A percentile compares a stretch with the other conserved stretches of the same genome.
phyloP scores from a whole-genome alignment of 2,888 invertebrate species.

The Heliconius hortense region DNA sequence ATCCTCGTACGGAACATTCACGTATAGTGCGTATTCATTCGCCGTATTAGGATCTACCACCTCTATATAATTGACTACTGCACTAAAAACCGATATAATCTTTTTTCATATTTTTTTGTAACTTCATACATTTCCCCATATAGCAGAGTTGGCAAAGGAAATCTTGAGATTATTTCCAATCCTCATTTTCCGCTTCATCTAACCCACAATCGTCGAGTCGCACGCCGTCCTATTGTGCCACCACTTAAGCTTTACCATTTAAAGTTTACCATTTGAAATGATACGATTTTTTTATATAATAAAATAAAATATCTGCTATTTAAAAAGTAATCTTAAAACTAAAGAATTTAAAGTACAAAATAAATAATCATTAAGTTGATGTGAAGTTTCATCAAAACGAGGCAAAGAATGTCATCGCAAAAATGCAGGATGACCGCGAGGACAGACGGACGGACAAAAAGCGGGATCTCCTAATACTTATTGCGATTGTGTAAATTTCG shows the following conservation, averaged over 20 bases:
- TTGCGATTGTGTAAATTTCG: constrained; percentile 76
- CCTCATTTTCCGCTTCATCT: too few relatives aligned
- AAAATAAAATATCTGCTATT: constrained; percentile 16
- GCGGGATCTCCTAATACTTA: constrained; percentile 70
- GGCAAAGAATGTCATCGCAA: constrained; percentile 69
- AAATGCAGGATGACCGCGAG: constrained; percentile 54
- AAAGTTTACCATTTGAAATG: background rate
- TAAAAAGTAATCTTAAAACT: constrained; percentile 27
- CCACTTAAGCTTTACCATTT: background rate
- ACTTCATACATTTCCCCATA: too few relatives aligned
- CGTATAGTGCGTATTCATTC: background rate
- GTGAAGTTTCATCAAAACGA: constrained; percentile 65
- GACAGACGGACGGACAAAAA: constrained; percentile 65
- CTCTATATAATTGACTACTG: background rate
- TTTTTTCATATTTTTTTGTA: background rate
- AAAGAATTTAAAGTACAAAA: constrained; percentile 32
- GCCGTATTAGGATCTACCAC: background rate
- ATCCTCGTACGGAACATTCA: too few relatives aligned
- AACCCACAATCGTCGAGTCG: too few relatives aligned
- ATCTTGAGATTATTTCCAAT: too few relatives aligned
- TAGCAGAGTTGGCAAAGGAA: too few relatives aligned
- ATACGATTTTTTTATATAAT: background rate
- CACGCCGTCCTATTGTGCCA: background rate
- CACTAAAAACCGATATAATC: background rate
- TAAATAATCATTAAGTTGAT: constrained; percentile 20